A percentile compares a stretch with the other conserved stretches of the same genome.
Conservation (phyloP, 1,140 invertebrate species). For the Ptiloglossa arizonensis region DNA sequence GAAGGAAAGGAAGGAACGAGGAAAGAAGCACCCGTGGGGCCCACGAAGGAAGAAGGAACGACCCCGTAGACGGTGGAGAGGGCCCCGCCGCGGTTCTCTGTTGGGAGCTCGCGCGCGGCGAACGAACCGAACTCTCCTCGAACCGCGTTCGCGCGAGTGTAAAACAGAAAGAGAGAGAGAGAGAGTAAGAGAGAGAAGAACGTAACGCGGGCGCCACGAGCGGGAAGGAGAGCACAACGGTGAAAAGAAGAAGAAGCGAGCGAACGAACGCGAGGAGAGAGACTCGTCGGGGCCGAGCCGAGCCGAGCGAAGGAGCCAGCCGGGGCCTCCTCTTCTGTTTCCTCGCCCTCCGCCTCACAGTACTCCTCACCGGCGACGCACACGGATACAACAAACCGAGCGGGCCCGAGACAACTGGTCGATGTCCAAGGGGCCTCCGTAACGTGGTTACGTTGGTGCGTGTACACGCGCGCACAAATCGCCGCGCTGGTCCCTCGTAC, state of each 20-base stretch:
- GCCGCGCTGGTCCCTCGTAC: constrained; percentile 37
- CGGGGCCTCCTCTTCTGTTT: constrained; percentile 60
- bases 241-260: background rate
- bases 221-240: too few species aligned
- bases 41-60: constrained; percentile 37
- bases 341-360: constrained; percentile 59
- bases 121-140: too few species aligned
- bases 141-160: too few species aligned
- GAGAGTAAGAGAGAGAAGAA: background rate
- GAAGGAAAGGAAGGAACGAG: constrained; percentile 68
- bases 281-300: constrained; percentile 33
- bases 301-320: constrained; percentile 34
- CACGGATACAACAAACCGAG: too few species aligned
- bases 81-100: background rate
- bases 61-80: too few species aligned
- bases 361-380: constrained; percentile 54
- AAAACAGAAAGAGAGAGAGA: background rate
- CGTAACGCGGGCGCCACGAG: too few species aligned
- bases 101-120: constrained; percentile 28
- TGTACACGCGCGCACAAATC: constrained; percentile 41
- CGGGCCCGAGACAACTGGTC: too few species aligned
- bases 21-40: constrained; percentile 48
- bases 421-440: too few species aligned
- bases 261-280: constrained; percentile 32
- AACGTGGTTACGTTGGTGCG: constrained; percentile 49